Evolutionary conservation across 2,888 invertebrate species (phyloP).

Genomic region (Halictus ligatus): DNA sequence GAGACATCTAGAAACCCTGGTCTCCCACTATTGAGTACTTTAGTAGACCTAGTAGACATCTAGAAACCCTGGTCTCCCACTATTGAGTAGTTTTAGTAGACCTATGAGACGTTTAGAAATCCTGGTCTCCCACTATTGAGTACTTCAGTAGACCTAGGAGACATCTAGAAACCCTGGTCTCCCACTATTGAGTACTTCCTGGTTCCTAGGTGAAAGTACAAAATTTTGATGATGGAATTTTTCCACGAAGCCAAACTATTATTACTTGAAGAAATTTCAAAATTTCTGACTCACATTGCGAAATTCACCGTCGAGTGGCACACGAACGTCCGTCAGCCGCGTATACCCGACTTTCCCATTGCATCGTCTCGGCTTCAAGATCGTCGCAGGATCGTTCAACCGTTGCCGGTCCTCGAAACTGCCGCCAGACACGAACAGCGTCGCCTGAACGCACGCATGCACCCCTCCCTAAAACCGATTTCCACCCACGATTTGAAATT

Average conservation of each 20-base stretch:
- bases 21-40: background rate
- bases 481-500: constrained; percentile 4
- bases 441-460: background rate
- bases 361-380: background rate
- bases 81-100: too few species aligned
- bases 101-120: too few species aligned
- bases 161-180: background rate
- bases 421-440: constrained; percentile 2
- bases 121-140: too few species aligned
- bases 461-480: constrained; percentile 8
- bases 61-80: rapidly evolving
- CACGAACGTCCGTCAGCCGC: background rate
- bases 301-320: background rate
- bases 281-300: background rate
- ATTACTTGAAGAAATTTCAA: background rate
- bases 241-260: background rate
- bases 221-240: background rate
- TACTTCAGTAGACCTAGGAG: too few species aligned
- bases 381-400: background rate
- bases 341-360: background rate
- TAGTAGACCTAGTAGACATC: background rate
- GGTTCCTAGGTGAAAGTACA: background rate
- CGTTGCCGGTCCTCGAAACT: constrained; percentile 1
- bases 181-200: too few species aligned
- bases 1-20: background rate